Conservation (phyloP, 2,113 vertebrate species). For the Anas platyrhynchos region DNA sequence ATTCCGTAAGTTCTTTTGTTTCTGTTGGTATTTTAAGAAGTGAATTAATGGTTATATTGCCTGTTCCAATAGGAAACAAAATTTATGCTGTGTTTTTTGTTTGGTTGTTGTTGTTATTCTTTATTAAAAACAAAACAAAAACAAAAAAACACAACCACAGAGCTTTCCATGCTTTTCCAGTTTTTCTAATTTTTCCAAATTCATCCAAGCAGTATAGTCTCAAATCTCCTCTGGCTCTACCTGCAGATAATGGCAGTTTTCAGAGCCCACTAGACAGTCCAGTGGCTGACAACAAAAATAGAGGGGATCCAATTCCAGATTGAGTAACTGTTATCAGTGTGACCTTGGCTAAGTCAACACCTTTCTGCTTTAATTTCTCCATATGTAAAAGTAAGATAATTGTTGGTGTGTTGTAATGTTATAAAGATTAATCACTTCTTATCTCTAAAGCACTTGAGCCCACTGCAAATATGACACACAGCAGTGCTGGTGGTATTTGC, state of each 20-base stretch:
- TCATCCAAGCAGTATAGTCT: neutral
- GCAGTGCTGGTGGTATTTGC: neutral
- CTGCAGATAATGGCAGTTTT: neutral
- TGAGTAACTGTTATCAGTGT: neutral
- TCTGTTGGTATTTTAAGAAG: neutral
- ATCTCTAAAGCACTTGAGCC: neutral
- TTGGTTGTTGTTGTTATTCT: no score
- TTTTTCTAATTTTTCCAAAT: neutral
- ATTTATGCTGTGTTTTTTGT: no score
- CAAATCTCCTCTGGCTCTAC: neutral
- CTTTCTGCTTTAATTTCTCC: neutral
- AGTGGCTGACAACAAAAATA: neutral
- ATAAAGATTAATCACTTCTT: neutral
- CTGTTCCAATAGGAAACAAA: neutral
- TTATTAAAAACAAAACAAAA: no score
- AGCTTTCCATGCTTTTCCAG: neutral
- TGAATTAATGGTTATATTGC: neutral
- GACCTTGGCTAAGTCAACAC: neutral
- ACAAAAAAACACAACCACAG: no score
- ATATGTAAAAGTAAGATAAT: neutral
- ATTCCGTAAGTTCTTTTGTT: neutral
- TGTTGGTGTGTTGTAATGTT: neutral
- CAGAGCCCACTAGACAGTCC: fast-evolving
- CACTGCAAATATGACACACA: neutral
- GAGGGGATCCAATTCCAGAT: neutral